Conservation (phyloP, 2,113 vertebrate species). For the Paracanthobrama guichenoti region DNA sequence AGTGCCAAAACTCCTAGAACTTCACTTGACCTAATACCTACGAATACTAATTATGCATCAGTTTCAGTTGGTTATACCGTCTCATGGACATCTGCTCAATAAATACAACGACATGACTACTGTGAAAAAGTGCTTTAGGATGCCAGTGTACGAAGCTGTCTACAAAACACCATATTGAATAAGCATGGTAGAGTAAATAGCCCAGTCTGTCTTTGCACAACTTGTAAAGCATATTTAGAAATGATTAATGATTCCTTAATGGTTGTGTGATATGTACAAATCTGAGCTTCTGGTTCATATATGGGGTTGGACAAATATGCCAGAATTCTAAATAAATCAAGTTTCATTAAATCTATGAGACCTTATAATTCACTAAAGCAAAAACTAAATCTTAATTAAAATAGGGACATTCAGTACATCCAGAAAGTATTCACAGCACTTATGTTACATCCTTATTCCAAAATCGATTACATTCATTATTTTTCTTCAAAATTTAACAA, state of each 20-base stretch:
- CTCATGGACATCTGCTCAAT: background rate
- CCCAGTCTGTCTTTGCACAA: slow-evolving; percentile 30
- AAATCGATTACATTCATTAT: no score
- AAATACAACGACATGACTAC: background rate
- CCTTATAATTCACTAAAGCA: background rate
- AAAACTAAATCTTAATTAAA: background rate
- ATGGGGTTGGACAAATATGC: background rate
- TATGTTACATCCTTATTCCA: no score
- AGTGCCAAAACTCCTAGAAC: no score
- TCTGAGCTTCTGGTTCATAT: background rate
- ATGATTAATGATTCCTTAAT: slow-evolving; percentile 19
- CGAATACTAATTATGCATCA: background rate
- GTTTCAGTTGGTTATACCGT: background rate
- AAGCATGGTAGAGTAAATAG: slow-evolving; percentile 18
- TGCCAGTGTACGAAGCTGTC: background rate
- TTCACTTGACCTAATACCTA: background rate
- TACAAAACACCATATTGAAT: slow-evolving; percentile 18
- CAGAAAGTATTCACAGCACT: background rate
- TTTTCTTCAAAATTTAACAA: no score
- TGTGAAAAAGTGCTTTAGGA: background rate
- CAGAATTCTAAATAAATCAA: background rate
- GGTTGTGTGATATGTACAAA: slow-evolving; percentile 20
- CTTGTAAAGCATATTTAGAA: slow-evolving; percentile 1
- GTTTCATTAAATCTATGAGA: background rate
- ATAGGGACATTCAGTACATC: background rate